These are phyloP conservation scores for Drepana arcuata DNA, from an alignment of 1,140 invertebrate species.

Conservation along the genomic window DNA sequence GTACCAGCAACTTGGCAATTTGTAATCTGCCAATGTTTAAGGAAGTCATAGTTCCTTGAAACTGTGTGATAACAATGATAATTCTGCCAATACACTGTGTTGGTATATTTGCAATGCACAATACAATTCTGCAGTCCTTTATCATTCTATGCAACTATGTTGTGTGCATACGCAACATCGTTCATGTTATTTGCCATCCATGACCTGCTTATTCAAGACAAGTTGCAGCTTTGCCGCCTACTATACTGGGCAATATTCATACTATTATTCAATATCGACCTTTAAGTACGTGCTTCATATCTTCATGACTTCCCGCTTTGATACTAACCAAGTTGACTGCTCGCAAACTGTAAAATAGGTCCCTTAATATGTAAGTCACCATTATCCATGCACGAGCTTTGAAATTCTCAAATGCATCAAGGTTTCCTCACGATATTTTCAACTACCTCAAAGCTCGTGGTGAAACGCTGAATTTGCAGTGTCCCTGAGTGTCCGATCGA, in stretches of 20 bases:
- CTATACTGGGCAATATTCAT: conserved; percentile 5
- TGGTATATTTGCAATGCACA: too few species aligned
- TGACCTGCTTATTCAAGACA: conserved; percentile 38
- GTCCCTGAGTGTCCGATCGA: too few species aligned
- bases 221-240: conserved; percentile 19
- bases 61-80: conserved; percentile 12
- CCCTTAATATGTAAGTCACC: too few species aligned
- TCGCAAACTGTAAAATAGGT: neutral
- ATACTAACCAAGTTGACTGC: conserved; percentile 3
- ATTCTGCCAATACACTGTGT: too few species aligned
- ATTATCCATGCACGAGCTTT: too few species aligned
- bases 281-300: neutral
- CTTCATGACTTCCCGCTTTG: neutral
- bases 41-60: conserved; percentile 10
- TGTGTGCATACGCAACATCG: conserved; percentile 14
- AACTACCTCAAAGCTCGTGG: too few species aligned
- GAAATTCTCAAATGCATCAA: too few species aligned
- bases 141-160: conserved; percentile 16
- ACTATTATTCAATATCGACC: neutral
- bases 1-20: too few species aligned
- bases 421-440: too few species aligned
- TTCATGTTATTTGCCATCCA: conserved; percentile 33
- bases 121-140: conserved; percentile 16
- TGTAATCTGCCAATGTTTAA: too few species aligned
- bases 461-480: too few species aligned